A percentile compares a stretch with the other conserved stretches of the same genome.
Conservation (phyloP, 2,113 vertebrate genomes). For the Zonotrichia leucophrys region DNA sequence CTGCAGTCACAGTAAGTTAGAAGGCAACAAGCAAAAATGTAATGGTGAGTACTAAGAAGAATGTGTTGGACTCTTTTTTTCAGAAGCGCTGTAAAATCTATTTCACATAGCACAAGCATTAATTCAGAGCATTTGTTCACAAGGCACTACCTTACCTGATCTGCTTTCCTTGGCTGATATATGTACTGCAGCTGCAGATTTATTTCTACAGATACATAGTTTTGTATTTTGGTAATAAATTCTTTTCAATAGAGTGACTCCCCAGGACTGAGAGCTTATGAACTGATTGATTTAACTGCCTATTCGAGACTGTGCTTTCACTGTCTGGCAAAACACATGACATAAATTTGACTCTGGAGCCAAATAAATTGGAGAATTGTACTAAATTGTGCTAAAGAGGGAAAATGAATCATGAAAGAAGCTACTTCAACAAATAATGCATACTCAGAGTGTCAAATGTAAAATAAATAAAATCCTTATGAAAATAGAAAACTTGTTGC, state of each 20-base stretch:
- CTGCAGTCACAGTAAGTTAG: neutral
- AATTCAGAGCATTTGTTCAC: neutral
- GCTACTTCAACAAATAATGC: neutral
- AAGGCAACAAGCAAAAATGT: neutral
- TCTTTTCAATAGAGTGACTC: neutral
- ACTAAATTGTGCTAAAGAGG: constrained; percentile 22
- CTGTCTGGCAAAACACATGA: constrained; percentile 17
- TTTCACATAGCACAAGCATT: neutral
- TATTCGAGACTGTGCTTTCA: neutral
- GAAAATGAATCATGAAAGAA: neutral
- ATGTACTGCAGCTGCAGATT: neutral
- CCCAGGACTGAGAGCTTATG: neutral
- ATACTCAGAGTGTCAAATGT: neutral
- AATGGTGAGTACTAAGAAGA: neutral
- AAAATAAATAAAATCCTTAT: neutral
- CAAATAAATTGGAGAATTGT: constrained; percentile 29
- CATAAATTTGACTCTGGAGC: constrained; percentile 31
- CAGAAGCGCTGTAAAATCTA: neutral
- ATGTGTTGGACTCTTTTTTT: neutral
- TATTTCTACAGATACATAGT: neutral
- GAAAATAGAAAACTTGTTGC: neutral
- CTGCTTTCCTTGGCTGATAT: neutral
- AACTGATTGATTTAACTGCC: constrained; percentile 44
- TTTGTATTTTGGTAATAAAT: constrained; percentile 23
- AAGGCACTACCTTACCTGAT: neutral